Conservation (phyloP, 2,797 vertebrate genomes). For the Ispidina lecontei region DNA sequence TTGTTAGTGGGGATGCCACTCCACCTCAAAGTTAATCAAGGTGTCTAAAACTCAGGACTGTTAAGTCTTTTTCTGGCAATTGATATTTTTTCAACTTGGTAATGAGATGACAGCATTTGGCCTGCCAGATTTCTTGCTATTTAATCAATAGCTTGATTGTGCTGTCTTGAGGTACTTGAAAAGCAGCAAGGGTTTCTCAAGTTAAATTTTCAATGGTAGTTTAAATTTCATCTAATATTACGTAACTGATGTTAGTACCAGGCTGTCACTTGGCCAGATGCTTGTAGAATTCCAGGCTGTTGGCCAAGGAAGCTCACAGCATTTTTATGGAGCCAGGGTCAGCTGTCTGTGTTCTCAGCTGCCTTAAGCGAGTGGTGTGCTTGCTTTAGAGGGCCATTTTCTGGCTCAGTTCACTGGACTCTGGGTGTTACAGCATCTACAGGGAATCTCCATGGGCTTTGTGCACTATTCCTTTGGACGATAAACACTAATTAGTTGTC, state of each 20-base stretch:
- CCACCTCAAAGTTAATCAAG: not conserved
- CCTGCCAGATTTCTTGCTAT: not conserved
- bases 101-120: not conserved
- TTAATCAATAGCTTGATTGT: not conserved
- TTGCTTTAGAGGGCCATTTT: not conserved
- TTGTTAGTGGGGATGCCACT: not conserved
- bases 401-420: not conserved
- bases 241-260: conserved; percentile 5
- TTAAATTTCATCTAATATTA: conserved; percentile 32
- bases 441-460: not conserved
- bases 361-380: not conserved
- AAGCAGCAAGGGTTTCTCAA: not conserved
- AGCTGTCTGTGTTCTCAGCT: conserved; percentile 9
- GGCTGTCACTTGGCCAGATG: conserved; percentile 50
- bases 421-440: not conserved
- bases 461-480: not conserved
- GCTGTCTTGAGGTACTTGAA: not conserved
- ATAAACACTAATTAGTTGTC: not conserved
- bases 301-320: conserved; percentile 18
- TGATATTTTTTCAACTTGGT: not conserved
- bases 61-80: not conserved
- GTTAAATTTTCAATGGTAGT: conserved; percentile 15
- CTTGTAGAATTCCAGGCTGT: conserved; percentile 40
- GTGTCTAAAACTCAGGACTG: not conserved
- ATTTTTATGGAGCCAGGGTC: conserved; percentile 11